A percentile compares a stretch with the other conserved stretches of the same genome.
These are phyloP conservation scores for Otis tarda DNA, from an alignment of 2,113 vertebrate genomes.

Conservation along the genomic window DNA sequence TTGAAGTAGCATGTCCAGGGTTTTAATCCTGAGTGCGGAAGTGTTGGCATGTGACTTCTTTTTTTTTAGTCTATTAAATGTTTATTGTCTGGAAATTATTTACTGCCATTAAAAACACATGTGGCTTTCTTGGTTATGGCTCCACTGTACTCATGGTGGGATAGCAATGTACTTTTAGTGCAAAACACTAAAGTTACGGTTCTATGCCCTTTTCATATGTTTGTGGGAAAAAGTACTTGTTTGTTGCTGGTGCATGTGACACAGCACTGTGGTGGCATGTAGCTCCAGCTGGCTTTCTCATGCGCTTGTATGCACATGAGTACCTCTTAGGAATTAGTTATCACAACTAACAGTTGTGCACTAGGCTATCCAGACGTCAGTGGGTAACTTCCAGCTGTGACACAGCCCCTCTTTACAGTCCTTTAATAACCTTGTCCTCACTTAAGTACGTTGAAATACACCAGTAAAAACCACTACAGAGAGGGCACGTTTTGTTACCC, in stretches of 20 bases:
- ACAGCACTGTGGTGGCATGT: accelerated
- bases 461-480: not conserved
- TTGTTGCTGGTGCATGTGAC: not conserved
- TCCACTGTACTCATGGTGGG: not conserved
- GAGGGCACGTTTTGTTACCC: not conserved
- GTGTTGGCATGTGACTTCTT: not conserved
- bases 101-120: not conserved
- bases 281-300: not conserved
- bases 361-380: not conserved
- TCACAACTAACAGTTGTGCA: not conserved
- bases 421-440: not conserved
- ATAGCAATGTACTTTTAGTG: not conserved
- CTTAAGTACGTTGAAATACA: not conserved
- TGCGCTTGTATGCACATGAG: not conserved
- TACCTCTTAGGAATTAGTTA: not conserved
- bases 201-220: not conserved
- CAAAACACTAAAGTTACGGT: not conserved
- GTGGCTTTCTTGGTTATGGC: not conserved
- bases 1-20: not conserved
- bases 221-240: not conserved
- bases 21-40: not conserved
- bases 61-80: not conserved
- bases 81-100: not conserved
- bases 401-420: not conserved
- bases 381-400: not conserved